These are phyloP conservation scores for Coregonus sp. DNA, from an alignment of 2,797 vertebrate species.

Conservation along the genomic window DNA sequence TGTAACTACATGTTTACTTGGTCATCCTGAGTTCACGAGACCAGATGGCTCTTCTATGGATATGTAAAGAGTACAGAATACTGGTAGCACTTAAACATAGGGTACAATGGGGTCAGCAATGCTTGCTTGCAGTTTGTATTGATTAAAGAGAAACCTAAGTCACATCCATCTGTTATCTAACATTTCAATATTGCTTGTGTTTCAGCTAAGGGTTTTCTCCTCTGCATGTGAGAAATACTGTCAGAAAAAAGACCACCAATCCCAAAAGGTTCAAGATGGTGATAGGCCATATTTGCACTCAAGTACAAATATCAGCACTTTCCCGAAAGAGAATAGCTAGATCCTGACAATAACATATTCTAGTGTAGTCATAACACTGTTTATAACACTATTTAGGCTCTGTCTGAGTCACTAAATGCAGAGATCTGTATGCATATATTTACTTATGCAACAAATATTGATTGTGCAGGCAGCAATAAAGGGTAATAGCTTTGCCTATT, in stretches of 20 bases:
- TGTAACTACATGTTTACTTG: too few species aligned
- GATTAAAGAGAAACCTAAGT: constrained; percentile 49
- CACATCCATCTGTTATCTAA: constrained; percentile 28
- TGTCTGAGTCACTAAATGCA: background rate
- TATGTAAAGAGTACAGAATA: background rate
- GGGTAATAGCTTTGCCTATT: constrained; percentile 40
- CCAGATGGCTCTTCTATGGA: background rate
- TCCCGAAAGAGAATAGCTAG: background rate
- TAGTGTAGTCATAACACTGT: too few species aligned
- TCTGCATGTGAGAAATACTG: background rate
- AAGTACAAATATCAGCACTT: background rate
- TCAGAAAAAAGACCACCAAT: background rate
- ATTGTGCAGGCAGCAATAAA: constrained; percentile 4
- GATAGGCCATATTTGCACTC: too few species aligned
- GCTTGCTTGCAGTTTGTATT: constrained; percentile 41
- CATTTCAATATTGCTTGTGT: constrained; percentile 10
- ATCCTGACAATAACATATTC: too few species aligned
- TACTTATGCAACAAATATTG: constrained; percentile 16
- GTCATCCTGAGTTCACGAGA: background rate
- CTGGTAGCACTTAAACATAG: background rate
- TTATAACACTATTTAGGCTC: too few species aligned
- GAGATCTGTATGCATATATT: constrained; percentile 15
- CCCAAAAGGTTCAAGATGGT: background rate
- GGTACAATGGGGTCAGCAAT: background rate
- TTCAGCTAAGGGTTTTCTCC: background rate